phyloP scores from a whole-genome alignment of 2,797 vertebrate species.

The Florisuga fusca region DNA sequence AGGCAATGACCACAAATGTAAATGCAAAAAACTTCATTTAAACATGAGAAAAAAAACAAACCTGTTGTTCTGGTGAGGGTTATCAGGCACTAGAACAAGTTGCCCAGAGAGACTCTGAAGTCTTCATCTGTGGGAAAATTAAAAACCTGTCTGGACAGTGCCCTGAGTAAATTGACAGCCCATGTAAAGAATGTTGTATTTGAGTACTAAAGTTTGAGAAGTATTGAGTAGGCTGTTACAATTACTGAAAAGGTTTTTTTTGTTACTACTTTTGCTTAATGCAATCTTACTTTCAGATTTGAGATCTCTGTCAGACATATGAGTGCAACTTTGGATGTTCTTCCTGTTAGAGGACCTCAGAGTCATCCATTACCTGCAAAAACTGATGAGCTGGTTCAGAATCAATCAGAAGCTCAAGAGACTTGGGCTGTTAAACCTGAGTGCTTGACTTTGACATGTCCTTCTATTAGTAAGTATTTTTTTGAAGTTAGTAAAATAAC shows the following conservation, averaged over 20 bases:
- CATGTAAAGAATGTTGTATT: background rate
- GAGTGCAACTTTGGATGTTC: conserved; percentile 88
- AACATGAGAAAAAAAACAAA: background rate
- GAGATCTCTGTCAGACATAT: conserved; percentile 72
- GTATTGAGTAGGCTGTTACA: background rate
- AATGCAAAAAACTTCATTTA: background rate
- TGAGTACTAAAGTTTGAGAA: background rate
- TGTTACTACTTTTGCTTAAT: background rate
- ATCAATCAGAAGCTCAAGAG: conserved; percentile 66
- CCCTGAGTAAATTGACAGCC: background rate
- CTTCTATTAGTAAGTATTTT: conserved; percentile 86
- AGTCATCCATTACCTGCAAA: conserved; percentile 76
- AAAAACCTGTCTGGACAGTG: background rate
- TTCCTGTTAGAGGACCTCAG: conserved; percentile 95
- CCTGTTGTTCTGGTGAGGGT: background rate
- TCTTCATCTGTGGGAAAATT: background rate
- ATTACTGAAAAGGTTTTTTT: background rate
- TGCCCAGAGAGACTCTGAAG: background rate
- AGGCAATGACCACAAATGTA: background rate
- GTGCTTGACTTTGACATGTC: conserved; percentile 84
- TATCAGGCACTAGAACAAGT: background rate
- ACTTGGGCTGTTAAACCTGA: conserved; percentile 89
- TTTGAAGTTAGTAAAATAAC: background rate
- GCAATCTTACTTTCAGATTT: conserved; percentile 68
- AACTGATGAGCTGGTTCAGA: conserved; percentile 65